These are phyloP conservation scores for Ormyrus nitidulus DNA, from an alignment of 2,888 invertebrate genomes.

Conservation along the genomic window DNA sequence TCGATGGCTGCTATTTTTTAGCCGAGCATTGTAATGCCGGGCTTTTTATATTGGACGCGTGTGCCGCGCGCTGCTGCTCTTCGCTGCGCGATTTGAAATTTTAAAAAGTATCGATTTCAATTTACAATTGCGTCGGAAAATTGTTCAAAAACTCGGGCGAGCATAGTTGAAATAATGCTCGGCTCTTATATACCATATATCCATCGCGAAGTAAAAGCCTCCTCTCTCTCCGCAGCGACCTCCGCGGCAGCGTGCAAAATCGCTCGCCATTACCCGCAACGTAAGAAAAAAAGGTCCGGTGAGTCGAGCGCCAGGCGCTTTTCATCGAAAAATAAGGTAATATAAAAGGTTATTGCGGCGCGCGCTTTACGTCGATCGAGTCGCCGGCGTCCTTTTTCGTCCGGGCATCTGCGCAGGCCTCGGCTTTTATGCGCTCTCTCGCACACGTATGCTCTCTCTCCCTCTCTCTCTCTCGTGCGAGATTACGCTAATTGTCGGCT, in stretches of 20 bases:
- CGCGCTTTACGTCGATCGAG: not conserved
- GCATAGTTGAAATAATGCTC: no score
- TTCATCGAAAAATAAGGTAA: not conserved
- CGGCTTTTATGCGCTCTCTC: not conserved
- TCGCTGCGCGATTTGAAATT: not conserved
- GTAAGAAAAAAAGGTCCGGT: not conserved
- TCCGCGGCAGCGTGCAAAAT: constrained; percentile 12
- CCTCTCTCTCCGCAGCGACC: no score
- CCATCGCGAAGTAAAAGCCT: no score
- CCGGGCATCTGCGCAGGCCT: constrained; percentile 19
- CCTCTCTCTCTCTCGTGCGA: not conserved
- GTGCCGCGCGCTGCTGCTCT: not conserved
- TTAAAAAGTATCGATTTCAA: no score
- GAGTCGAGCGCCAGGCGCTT: not conserved
- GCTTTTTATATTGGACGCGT: not conserved
- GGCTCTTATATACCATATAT: no score
- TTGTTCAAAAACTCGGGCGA: no score
- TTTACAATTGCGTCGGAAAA: no score
- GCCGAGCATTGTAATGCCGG: not conserved
- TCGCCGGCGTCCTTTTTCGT: constrained; percentile 17
- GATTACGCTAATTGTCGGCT: constrained; percentile 67
- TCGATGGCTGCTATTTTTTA: constrained; percentile 34
- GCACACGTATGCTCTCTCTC: not conserved
- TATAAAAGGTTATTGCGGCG: not conserved
- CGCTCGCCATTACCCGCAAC: constrained; percentile 1